These are phyloP conservation scores for Hemitrygon akajei DNA, from an alignment of 2,797 vertebrate genomes.

Conservation along the genomic window DNA sequence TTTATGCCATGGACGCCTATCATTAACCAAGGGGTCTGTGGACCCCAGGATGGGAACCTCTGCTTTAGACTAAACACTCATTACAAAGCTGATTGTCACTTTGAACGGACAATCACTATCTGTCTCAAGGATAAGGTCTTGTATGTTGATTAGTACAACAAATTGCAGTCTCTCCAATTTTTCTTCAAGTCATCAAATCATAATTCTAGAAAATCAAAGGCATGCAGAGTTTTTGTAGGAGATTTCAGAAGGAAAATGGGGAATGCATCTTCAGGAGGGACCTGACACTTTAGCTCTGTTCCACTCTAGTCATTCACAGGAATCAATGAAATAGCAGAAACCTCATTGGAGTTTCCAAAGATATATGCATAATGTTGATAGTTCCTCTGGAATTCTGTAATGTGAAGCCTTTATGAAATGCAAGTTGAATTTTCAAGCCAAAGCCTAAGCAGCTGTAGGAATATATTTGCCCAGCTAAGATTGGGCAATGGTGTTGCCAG, in stretches of 20 bases:
- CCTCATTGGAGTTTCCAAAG: background rate
- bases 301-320: background rate
- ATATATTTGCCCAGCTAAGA: background rate
- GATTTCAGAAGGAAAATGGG: background rate
- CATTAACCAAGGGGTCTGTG: no score
- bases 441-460: background rate
- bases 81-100: background rate
- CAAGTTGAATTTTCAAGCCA: background rate
- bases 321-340: background rate
- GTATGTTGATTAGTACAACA: background rate
- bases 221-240: background rate
- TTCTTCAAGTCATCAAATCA: background rate
- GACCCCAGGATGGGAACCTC: no score
- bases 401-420: background rate
- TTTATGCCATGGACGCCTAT: no score
- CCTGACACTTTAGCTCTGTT: background rate
- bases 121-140: background rate
- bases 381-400: background rate
- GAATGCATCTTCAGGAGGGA: background rate
- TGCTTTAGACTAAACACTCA: background rate
- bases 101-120: background rate
- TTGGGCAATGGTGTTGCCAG: background rate
- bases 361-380: background rate
- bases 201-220: background rate
- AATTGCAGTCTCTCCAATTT: background rate